Evolutionary conservation across 2,113 vertebrate genomes (phyloP).

Genomic region (Stegastes partitus): DNA sequence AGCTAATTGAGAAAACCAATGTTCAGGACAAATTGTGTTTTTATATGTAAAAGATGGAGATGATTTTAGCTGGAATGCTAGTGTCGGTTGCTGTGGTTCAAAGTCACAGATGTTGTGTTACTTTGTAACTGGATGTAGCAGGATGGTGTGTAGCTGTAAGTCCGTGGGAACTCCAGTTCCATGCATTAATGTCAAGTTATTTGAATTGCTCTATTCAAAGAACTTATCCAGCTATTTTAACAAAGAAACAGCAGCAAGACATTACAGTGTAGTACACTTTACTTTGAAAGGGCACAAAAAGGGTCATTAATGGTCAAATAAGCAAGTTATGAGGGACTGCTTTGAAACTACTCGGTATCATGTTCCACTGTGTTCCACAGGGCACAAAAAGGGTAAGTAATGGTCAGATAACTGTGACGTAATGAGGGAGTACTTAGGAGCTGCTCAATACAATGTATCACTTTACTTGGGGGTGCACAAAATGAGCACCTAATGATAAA

Average conservation of each 20-base stretch:
- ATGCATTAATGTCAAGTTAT: no score
- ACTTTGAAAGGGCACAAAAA: neutral
- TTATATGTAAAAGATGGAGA: no score
- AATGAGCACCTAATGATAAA: neutral
- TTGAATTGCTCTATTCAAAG: no score
- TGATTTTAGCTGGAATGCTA: neutral
- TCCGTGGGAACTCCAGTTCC: neutral
- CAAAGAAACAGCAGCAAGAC: neutral
- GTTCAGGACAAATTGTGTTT: neutral
- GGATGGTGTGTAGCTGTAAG: neutral
- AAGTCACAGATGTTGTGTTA: neutral
- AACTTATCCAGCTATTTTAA: no score
- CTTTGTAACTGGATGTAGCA: neutral
- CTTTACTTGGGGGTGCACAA: neutral
- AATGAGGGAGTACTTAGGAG: neutral
- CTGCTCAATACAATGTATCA: neutral
- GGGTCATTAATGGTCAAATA: no score
- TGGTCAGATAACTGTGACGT: neutral
- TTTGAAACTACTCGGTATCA: no score
- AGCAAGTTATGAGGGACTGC: no score
- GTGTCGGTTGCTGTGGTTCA: neutral
- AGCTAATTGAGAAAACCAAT: conserved; percentile 5
- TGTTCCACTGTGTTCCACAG: neutral
- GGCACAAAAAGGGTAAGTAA: neutral
- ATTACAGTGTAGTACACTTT: neutral